Evolutionary conservation across 2,888 invertebrate genomes (phyloP).

Genomic region (Dugesia japonica): DNA sequence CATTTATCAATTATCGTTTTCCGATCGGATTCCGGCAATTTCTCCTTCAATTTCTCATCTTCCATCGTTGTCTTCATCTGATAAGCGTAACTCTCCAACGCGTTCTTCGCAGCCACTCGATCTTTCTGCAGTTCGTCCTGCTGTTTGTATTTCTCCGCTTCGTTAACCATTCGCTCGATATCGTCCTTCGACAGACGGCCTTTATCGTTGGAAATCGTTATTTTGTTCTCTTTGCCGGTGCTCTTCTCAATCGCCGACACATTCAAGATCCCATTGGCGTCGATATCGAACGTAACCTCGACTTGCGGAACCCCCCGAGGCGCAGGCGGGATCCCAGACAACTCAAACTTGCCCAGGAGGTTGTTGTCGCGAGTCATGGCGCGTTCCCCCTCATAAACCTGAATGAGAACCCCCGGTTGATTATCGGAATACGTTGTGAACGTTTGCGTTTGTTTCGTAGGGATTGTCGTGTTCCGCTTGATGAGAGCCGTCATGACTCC

Average conservation of each 20-base stretch:
- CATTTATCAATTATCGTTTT: slow-evolving; percentile 64
- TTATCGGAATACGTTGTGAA: slow-evolving; percentile 94
- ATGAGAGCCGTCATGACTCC: slow-evolving; percentile 88
- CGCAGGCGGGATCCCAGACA: slow-evolving; percentile 36
- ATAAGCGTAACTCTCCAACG: slow-evolving; percentile 47
- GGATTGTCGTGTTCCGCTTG: slow-evolving; percentile 88
- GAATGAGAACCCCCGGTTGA: slow-evolving; percentile 51
- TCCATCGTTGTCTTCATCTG: slow-evolving; percentile 72
- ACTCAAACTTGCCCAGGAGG: slow-evolving; percentile 35
- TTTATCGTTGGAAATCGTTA: slow-evolving; percentile 62
- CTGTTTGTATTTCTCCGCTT: slow-evolving; percentile 32
- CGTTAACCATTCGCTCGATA: slow-evolving; percentile 32
- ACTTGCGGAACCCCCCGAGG: slow-evolving; percentile 68
- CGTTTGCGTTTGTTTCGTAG: slow-evolving; percentile 84
- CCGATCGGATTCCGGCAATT: slow-evolving; percentile 64
- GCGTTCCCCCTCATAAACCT: slow-evolving; percentile 50
- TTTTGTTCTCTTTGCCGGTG: slow-evolving; percentile 51
- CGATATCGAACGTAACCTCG: slow-evolving; percentile 53
- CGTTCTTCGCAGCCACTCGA: slow-evolving; percentile 27
- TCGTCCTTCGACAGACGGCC: slow-evolving; percentile 37
- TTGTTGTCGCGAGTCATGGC: slow-evolving; percentile 81
- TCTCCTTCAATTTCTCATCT: slow-evolving; percentile 77
- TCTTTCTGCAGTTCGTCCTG: slow-evolving; percentile 27
- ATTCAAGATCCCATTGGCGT: slow-evolving; percentile 67
- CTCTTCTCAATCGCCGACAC: slow-evolving; percentile 75